Evolutionary conservation across 2,888 invertebrate genomes (phyloP).

Genomic region (Tanytarsus gracilentus): DNA sequence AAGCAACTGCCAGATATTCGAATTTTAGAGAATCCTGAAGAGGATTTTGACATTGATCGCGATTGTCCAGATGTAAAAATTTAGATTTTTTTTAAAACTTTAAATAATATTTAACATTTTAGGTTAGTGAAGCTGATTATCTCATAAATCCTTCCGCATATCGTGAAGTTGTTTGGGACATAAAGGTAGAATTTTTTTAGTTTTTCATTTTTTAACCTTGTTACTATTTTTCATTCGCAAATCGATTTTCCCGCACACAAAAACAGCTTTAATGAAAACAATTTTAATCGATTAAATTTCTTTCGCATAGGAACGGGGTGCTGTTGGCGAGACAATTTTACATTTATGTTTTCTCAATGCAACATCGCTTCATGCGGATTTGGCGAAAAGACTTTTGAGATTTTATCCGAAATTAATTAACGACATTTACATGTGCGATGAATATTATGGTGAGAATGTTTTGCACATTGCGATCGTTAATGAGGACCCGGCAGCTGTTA

Average conservation of each 20-base stretch:
- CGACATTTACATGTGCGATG: conserved; percentile 92
- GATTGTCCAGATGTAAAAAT: conserved; percentile 54
- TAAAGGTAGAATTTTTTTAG: conserved; percentile 47
- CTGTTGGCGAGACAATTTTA: conserved; percentile 90
- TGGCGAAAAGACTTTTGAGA: conserved; percentile 81
- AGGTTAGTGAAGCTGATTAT: conserved; percentile 48
- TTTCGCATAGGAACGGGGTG: conserved; percentile 64
- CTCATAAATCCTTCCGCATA: conserved; percentile 60
- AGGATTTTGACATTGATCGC: conserved; percentile 73
- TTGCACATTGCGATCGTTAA: conserved; percentile 97
- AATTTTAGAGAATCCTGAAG: conserved; percentile 74
- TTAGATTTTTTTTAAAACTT: conserved; percentile 36
- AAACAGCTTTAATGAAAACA: conserved; percentile 33
- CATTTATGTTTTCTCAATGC: conserved; percentile 90
- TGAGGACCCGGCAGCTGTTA: conserved; percentile 96
- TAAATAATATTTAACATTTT: conserved; percentile 8
- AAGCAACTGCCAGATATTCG: conserved; percentile 69
- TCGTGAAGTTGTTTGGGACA: conserved; percentile 83
- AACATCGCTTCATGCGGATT: conserved; percentile 81
- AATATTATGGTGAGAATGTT: conserved; percentile 93
- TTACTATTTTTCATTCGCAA: not conserved
- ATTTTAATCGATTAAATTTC: conserved; percentile 44
- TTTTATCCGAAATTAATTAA: conserved; percentile 93
- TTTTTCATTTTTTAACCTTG: conserved; percentile 5
- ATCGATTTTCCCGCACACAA: conserved; percentile 33